Conservation (phyloP, 2,888 invertebrate species). For the Dione juno region DNA sequence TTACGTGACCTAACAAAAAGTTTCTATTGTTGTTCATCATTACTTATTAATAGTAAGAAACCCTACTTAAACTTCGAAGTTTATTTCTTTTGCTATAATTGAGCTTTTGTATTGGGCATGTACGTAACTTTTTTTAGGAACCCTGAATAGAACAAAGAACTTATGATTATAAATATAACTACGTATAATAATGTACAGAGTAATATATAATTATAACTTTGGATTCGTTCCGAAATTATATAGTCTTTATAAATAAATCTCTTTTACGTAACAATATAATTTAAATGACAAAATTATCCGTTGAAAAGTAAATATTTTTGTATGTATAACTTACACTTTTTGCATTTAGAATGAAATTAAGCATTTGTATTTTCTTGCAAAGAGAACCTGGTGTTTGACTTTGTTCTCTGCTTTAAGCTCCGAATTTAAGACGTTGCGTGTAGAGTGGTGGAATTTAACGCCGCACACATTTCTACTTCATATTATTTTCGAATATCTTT, state of each 20-base stretch:
- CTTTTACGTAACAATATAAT: no score
- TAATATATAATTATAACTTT: not conserved
- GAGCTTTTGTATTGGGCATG: not conserved
- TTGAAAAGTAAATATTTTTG: no score
- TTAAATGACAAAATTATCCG: no score
- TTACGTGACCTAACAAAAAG: not conserved
- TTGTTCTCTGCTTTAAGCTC: no score
- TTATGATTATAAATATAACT: not conserved
- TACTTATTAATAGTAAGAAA: slow-evolving; percentile 11
- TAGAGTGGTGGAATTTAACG: no score
- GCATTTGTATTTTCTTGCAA: no score
- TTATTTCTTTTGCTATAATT: slow-evolving; percentile 6
- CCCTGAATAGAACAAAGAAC: not conserved
- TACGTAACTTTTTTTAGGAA: not conserved
- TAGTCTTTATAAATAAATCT: no score
- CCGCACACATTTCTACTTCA: not conserved
- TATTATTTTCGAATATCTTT: not conserved
- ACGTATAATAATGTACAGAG: not conserved
- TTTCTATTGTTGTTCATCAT: not conserved
- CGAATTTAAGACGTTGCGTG: no score
- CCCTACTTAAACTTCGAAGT: slow-evolving; percentile 3
- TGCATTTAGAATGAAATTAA: no score
- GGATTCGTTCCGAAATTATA: not conserved
- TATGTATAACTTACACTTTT: no score
- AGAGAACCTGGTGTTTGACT: no score